These are phyloP conservation scores for Apamea epomidion DNA, from an alignment of 2,888 invertebrate species.

Conservation along the genomic window DNA sequence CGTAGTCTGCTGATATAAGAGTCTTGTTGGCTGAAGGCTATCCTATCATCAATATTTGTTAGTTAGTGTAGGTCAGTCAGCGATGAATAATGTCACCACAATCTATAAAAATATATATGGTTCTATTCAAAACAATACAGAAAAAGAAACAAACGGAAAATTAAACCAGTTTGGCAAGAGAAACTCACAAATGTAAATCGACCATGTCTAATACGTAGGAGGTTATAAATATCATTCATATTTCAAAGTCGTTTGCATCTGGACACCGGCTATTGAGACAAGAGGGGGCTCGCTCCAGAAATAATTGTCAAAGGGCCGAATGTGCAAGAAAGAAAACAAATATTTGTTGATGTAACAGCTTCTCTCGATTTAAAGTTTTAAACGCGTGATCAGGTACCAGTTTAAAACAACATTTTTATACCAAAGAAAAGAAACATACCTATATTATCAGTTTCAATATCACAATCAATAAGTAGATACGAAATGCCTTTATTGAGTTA, in stretches of 20 bases:
- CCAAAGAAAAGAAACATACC: background rate
- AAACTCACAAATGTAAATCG: constrained; percentile 70
- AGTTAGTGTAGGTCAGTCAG: constrained; percentile 18
- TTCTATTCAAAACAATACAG: background rate
- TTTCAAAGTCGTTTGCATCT: constrained; percentile 90
- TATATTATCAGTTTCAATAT: background rate
- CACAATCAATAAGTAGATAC: constrained; percentile 13
- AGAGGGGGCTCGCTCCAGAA: constrained; percentile 78
- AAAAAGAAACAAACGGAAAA: background rate
- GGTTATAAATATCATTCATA: constrained; percentile 89
- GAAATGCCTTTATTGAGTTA: constrained; percentile 63
- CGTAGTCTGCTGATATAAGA: background rate
- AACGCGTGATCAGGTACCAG: no score
- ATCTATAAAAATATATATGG: background rate
- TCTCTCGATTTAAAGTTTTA: background rate
- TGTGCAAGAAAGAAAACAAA: constrained; percentile 59
- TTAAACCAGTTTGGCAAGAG: constrained; percentile 28
- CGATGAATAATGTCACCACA: background rate
- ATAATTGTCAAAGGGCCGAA: constrained; percentile 80
- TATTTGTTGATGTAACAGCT: constrained; percentile 1
- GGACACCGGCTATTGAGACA: constrained; percentile 87
- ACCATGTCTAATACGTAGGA: constrained; percentile 73
- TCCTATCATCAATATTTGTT: background rate
- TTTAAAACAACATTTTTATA: background rate
- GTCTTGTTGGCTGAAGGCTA: background rate